Evolutionary conservation across 2,888 invertebrate genomes (phyloP).

Genomic region (Limenitis camilla): DNA sequence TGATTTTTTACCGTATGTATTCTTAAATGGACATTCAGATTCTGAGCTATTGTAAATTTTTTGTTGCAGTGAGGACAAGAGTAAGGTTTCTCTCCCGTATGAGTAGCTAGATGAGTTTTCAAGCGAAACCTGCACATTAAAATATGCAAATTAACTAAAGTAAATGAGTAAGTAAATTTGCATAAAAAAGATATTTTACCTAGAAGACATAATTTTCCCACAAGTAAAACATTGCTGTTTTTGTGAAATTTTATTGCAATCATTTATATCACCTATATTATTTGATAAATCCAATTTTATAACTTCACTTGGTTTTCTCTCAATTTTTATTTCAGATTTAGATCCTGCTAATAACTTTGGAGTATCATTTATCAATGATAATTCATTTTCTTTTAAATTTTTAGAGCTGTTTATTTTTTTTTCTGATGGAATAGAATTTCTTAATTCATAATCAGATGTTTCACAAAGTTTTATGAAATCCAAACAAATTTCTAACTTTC

Average conservation of each 20-base stretch:
- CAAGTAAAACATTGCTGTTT: slow-evolving; percentile 59
- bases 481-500: slow-evolving; percentile 44
- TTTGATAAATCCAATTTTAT: slow-evolving; percentile 21
- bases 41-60: slow-evolving; percentile 57
- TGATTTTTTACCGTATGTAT: slow-evolving; percentile 51
- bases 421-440: slow-evolving; percentile 25
- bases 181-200: slow-evolving; percentile 35
- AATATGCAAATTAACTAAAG: neutral
- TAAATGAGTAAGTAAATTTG: neutral
- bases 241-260: slow-evolving; percentile 2
- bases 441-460: slow-evolving; percentile 44
- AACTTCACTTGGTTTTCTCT: slow-evolving; percentile 13
- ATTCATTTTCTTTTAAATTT: neutral
- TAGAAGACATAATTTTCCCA: slow-evolving; percentile 70
- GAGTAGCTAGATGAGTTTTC: slow-evolving; percentile 60
- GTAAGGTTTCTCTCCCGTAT: slow-evolving; percentile 54
- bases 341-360: neutral
- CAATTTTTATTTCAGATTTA: neutral
- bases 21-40: slow-evolving; percentile 61
- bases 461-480: slow-evolving; percentile 49
- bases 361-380: neutral
- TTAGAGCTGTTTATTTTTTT: slow-evolving; percentile 1
- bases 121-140: slow-evolving; percentile 52
- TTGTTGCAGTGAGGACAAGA: slow-evolving; percentile 57
- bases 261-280: slow-evolving; percentile 10